Percentiles rank a stretch among this genome's conserved stretches.
These are phyloP conservation scores for Acrossocheilus fasciatus DNA, from an alignment of 2,797 vertebrate species.

Conservation along the genomic window DNA sequence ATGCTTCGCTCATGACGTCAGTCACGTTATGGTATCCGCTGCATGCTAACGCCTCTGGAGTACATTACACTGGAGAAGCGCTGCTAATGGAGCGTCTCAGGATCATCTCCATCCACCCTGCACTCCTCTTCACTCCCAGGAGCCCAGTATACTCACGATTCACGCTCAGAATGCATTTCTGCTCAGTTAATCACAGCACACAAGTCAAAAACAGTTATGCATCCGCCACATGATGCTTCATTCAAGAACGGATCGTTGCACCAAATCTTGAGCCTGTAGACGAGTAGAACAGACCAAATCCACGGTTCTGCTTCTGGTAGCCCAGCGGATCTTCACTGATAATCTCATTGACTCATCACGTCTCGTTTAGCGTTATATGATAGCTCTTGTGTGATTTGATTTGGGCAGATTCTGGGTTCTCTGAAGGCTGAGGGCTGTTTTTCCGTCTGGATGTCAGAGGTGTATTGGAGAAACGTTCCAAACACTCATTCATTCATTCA, in stretches of 20 bases:
- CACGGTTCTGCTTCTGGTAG: neutral
- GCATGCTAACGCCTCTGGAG: neutral
- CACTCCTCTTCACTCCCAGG: neutral
- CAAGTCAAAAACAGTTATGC: neutral
- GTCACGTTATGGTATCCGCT: neutral
- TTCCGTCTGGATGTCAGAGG: neutral
- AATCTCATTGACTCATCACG: neutral
- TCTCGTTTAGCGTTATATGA: neutral
- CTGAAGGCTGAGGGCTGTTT: neutral
- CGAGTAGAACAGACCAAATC: neutral
- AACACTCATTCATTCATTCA: neutral
- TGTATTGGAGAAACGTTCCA: no score
- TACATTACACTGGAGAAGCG: constrained; percentile 10
- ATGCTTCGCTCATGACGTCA: neutral
- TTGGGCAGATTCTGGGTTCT: neutral
- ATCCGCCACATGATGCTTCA: no score
- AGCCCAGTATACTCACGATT: neutral
- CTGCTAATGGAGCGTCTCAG: neutral
- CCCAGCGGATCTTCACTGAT: neutral
- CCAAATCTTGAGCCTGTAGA: neutral
- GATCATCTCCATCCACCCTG: neutral
- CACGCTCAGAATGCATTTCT: neutral
- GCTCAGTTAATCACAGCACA: neutral
- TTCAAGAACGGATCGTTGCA: neutral
- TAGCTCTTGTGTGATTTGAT: neutral